A percentile compares a stretch with the other conserved stretches of the same genome.
phyloP scores from a whole-genome alignment of 2,797 vertebrate species.

The Toxotes lorentzi region DNA sequence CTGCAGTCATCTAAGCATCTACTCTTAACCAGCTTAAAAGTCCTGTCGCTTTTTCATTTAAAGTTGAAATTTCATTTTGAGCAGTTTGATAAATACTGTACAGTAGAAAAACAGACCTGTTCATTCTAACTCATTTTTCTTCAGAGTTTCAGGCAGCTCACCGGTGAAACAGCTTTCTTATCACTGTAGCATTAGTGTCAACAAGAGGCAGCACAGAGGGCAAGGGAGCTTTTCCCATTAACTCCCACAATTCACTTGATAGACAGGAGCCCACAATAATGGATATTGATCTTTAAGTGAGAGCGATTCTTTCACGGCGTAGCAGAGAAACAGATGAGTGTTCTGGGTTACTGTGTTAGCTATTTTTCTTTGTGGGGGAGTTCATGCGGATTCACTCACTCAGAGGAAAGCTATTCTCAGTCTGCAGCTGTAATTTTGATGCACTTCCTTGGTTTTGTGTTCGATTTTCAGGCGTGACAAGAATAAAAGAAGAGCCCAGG shows the following conservation, averaged over 20 bases:
- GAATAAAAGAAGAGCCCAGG: constrained; percentile 86
- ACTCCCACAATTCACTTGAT: constrained; percentile 70
- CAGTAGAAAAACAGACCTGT: constrained; percentile 23
- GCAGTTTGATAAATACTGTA: neutral
- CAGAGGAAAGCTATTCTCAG: neutral
- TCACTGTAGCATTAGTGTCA: constrained; percentile 66
- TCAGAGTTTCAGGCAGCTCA: constrained; percentile 36
- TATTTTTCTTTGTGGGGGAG: constrained; percentile 42
- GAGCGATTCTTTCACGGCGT: constrained; percentile 63
- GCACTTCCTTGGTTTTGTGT: constrained; percentile 42
- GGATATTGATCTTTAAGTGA: constrained; percentile 85
- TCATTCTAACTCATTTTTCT: constrained; percentile 12
- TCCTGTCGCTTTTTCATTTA: neutral
- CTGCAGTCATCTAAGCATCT: neutral
- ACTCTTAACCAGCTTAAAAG: neutral
- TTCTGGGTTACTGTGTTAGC: constrained; percentile 53
- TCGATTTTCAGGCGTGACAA: constrained; percentile 83
- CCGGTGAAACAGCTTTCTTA: constrained; percentile 64
- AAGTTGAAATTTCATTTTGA: neutral
- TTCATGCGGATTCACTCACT: constrained; percentile 20
- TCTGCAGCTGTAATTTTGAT: constrained; percentile 25
- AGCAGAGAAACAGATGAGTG: constrained; percentile 48
- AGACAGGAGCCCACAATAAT: constrained; percentile 79
- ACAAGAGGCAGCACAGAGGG: constrained; percentile 63
- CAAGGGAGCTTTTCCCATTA: constrained; percentile 73